Evolutionary conservation across 2,113 vertebrate genomes (phyloP).

Genomic region (Tragelaphus strepsiceros): DNA sequence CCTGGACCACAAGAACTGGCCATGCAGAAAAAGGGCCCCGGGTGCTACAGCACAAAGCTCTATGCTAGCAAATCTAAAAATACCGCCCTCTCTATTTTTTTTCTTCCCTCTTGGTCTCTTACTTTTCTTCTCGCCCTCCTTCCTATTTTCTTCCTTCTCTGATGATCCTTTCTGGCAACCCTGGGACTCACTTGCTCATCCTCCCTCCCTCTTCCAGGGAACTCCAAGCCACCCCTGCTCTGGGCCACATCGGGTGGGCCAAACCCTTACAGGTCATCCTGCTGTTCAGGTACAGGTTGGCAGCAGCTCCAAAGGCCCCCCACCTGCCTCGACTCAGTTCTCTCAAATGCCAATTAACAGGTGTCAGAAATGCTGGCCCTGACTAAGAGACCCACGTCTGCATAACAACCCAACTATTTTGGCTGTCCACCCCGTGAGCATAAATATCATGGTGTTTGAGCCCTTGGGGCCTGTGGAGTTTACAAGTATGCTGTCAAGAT

Average conservation of each 20-base stretch:
- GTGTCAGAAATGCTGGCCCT: slow-evolving; percentile 80
- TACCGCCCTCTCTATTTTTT: slow-evolving; percentile 15
- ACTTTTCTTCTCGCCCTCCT: slow-evolving; percentile 38
- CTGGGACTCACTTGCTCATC: not conserved
- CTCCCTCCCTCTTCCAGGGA: not conserved
- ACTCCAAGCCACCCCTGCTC: not conserved
- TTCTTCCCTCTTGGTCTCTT: slow-evolving; percentile 26
- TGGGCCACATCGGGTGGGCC: not conserved
- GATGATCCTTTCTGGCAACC: not conserved
- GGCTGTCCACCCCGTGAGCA: slow-evolving; percentile 75
- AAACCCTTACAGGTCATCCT: not conserved
- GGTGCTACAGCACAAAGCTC: not conserved
- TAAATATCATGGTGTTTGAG: slow-evolving; percentile 85
- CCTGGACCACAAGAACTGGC: not conserved
- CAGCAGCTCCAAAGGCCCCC: slow-evolving; percentile 8
- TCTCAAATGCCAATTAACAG: slow-evolving; percentile 86
- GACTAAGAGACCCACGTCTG: slow-evolving; percentile 74
- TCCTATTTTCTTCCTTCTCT: slow-evolving; percentile 41
- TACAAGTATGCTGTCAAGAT: slow-evolving; percentile 86
- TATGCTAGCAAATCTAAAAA: slow-evolving; percentile 67
- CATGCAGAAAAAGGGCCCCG: not conserved
- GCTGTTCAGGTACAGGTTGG: slow-evolving; percentile 62
- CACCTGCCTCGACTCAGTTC: slow-evolving; percentile 50
- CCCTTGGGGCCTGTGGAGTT: slow-evolving; percentile 84
- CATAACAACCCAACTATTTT: slow-evolving; percentile 79